A percentile compares a stretch with the other conserved stretches of the same genome.
Evolutionary conservation across 2,113 vertebrate genomes (phyloP).

Genomic region (Tragelaphus scriptus): DNA sequence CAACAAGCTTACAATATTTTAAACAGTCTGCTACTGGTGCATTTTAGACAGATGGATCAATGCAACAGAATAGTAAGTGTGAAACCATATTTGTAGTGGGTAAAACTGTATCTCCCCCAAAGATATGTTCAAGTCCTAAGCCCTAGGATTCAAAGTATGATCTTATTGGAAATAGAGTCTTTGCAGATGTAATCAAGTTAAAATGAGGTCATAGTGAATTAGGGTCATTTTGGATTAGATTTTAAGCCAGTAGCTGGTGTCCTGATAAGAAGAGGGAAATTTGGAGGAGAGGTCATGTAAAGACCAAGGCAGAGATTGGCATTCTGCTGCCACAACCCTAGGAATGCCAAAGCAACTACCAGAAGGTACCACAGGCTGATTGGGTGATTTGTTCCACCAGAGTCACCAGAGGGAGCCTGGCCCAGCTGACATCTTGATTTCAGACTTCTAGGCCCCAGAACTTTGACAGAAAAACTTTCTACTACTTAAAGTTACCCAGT

Average conservation of each 20-base stretch:
- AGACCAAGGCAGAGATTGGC: neutral
- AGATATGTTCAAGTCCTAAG: neutral
- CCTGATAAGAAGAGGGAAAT: neutral
- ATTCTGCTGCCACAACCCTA: neutral
- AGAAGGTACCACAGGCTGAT: neutral
- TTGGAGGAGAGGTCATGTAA: neutral
- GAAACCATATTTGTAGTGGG: neutral
- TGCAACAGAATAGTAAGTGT: neutral
- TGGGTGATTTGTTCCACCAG: neutral
- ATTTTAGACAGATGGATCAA: neutral
- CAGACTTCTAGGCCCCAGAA: neutral
- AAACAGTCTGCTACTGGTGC: neutral
- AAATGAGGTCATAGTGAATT: neutral
- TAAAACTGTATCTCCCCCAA: neutral
- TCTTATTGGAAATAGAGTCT: neutral
- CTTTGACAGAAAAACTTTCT: neutral
- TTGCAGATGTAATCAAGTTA: neutral
- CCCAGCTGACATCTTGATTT: neutral
- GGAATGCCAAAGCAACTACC: neutral
- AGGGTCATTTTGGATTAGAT: neutral
- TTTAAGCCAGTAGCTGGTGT: neutral
- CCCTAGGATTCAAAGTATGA: neutral
- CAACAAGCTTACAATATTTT: neutral
- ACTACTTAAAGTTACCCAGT: neutral
- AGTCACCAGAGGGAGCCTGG: neutral